phyloP scores from a whole-genome alignment of 1,140 invertebrate species.

The Lanistes nyassanus region DNA sequence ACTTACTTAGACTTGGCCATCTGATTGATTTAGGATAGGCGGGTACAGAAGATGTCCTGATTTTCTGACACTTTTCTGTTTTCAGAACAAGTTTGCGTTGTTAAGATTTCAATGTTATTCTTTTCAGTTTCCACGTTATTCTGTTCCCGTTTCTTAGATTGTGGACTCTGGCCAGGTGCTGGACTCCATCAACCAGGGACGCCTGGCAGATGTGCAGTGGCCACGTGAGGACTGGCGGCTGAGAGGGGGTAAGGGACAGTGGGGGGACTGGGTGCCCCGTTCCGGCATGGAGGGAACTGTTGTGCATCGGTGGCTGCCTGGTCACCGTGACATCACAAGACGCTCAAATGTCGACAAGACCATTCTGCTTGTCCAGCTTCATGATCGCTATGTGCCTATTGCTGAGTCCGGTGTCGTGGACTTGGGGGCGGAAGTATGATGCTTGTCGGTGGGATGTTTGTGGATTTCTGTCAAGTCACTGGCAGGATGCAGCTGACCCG shows the following conservation, averaged over 20 bases:
- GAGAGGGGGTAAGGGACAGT: slow-evolving; percentile 84
- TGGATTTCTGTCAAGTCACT: background rate
- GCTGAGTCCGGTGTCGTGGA: slow-evolving; percentile 87
- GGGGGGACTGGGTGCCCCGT: slow-evolving; percentile 89
- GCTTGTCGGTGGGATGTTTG: background rate
- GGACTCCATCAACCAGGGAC: slow-evolving; percentile 88
- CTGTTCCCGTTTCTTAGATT: slow-evolving; percentile 69
- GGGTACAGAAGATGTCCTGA: too few species aligned
- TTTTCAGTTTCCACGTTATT: background rate
- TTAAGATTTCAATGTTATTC: too few species aligned
- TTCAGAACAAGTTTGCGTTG: too few species aligned
- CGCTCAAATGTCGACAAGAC: slow-evolving; percentile 90
- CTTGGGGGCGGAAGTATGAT: slow-evolving; percentile 76
- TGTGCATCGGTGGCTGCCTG: slow-evolving; percentile 91
- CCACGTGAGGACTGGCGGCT: slow-evolving; percentile 87
- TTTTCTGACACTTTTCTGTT: too few species aligned
- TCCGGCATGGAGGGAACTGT: slow-evolving; percentile 91
- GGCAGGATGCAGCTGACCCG: background rate
- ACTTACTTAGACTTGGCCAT: too few species aligned
- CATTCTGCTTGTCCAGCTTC: slow-evolving; percentile 90
- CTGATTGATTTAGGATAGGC: too few species aligned
- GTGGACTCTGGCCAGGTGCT: slow-evolving; percentile 83
- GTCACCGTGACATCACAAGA: slow-evolving; percentile 84
- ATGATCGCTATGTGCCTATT: slow-evolving; percentile 92
- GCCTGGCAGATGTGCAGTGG: slow-evolving; percentile 91